These are phyloP conservation scores for Eristalis arbustorum DNA, from an alignment of 2,888 invertebrate genomes.

Conservation along the genomic window DNA sequence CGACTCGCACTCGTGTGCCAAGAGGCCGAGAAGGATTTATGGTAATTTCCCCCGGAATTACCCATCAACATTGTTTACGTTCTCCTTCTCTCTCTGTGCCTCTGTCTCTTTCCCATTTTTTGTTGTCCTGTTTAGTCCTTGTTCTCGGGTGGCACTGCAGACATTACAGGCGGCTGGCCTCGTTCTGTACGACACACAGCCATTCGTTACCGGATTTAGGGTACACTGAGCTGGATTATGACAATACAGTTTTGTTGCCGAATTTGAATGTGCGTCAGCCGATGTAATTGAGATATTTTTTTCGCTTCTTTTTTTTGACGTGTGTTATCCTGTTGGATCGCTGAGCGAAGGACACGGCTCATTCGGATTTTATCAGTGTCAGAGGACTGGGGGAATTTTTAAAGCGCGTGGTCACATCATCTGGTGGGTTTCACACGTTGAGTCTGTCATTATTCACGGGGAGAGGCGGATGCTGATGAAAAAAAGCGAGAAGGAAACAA, in stretches of 20 bases:
- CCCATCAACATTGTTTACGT: slow-evolving; percentile 66
- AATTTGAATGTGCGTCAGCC: slow-evolving; percentile 7
- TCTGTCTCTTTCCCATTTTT: neutral
- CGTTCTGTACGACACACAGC: neutral
- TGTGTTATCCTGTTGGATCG: slow-evolving; percentile 6
- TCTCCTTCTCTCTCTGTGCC: neutral
- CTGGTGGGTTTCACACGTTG: neutral
- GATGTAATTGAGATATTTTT: slow-evolving; percentile 57
- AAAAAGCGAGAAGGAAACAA: neutral
- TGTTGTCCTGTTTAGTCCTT: neutral
- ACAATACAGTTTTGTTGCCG: slow-evolving; percentile 14
- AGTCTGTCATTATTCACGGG: slow-evolving; percentile 8
- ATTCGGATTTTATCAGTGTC: neutral
- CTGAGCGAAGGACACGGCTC: neutral
- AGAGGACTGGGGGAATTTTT: neutral
- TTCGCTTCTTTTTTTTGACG: too few species aligned
- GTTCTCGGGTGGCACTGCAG: neutral
- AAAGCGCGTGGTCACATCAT: neutral
- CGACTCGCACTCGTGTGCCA: slow-evolving; percentile 10
- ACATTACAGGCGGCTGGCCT: neutral
- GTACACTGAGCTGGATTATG: neutral
- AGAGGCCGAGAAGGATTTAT: slow-evolving; percentile 53
- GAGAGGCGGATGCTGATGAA: neutral
- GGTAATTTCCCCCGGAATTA: slow-evolving; percentile 57
- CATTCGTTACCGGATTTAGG: neutral